Evolutionary conservation across 2,888 invertebrate genomes (phyloP).

Genomic region (Aphodius granarius): DNA sequence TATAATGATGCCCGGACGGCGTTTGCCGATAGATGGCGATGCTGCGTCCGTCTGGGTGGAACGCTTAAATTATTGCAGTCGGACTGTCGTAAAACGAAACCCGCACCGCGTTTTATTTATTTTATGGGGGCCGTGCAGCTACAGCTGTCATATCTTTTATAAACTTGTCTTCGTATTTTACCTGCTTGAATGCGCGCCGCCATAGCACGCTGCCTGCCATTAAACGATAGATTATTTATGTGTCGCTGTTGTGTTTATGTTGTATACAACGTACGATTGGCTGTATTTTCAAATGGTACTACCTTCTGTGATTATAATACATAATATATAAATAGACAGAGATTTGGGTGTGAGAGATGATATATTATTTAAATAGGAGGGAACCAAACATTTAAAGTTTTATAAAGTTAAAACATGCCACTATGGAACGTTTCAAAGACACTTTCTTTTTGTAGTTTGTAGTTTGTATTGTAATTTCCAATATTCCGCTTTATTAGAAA

Average conservation of each 20-base stretch:
- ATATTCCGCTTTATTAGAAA: too few species aligned
- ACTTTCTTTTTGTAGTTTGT: too few species aligned
- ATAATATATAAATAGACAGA: too few species aligned
- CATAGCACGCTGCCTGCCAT: background rate
- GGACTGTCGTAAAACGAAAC: slow-evolving; percentile 40
- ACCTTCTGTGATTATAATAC: background rate
- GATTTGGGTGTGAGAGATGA: too few species aligned
- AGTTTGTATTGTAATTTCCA: too few species aligned
- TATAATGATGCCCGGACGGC: slow-evolving; percentile 48
- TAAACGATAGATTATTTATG: background rate
- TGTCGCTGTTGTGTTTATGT: background rate
- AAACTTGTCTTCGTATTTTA: slow-evolving; percentile 46
- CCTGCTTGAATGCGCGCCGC: slow-evolving; percentile 33
- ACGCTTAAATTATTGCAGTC: slow-evolving; percentile 34
- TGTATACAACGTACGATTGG: background rate
- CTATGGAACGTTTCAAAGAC: too few species aligned
- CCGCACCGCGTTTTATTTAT: slow-evolving; percentile 46
- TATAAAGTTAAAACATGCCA: too few species aligned
- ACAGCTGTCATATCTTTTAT: slow-evolving; percentile 52
- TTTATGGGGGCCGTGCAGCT: slow-evolving; percentile 45
- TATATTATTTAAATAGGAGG: too few species aligned
- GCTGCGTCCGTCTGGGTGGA: slow-evolving; percentile 13
- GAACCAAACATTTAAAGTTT: too few species aligned
- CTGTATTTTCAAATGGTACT: background rate
- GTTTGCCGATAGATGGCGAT: slow-evolving; percentile 26